phyloP scores from a whole-genome alignment of 2,113 vertebrate species.

The Cyphomyrus plagiostoma region DNA sequence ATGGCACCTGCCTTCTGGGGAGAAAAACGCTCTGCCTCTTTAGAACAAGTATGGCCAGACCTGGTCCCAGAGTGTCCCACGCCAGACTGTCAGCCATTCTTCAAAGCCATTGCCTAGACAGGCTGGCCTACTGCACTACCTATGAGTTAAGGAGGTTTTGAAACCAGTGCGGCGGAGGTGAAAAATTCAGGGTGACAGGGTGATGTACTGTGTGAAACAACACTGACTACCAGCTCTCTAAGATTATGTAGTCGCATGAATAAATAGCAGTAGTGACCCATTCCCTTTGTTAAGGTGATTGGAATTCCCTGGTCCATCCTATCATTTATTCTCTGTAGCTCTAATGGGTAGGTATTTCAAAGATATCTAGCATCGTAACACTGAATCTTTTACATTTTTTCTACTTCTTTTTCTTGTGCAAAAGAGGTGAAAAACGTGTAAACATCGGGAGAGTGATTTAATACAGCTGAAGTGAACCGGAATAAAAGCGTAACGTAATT shows the following conservation, averaged over 20 bases:
- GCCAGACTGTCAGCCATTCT: background rate
- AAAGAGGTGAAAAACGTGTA: background rate
- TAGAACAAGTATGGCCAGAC: background rate
- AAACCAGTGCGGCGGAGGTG: background rate
- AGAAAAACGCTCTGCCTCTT: background rate
- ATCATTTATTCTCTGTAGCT: background rate
- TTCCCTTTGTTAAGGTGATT: background rate
- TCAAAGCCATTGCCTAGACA: background rate
- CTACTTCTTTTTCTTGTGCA: background rate
- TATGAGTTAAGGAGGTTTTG: background rate
- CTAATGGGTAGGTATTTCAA: background rate
- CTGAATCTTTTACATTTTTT: background rate
- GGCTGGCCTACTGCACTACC: constrained; percentile 1
- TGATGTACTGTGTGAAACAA: background rate
- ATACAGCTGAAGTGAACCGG: background rate
- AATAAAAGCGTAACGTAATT: background rate
- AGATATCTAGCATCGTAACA: background rate
- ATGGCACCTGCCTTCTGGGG: background rate
- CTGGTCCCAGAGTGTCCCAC: background rate
- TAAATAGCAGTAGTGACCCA: background rate
- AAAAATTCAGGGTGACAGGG: background rate
- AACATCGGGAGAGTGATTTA: background rate
- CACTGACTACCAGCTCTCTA: background rate
- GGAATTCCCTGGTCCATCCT: background rate
- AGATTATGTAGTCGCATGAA: background rate